Percentiles rank a stretch among this genome's conserved stretches.
These are phyloP conservation scores for Orchestia grillus DNA, from an alignment of 1,140 invertebrate genomes.

Conservation along the genomic window DNA sequence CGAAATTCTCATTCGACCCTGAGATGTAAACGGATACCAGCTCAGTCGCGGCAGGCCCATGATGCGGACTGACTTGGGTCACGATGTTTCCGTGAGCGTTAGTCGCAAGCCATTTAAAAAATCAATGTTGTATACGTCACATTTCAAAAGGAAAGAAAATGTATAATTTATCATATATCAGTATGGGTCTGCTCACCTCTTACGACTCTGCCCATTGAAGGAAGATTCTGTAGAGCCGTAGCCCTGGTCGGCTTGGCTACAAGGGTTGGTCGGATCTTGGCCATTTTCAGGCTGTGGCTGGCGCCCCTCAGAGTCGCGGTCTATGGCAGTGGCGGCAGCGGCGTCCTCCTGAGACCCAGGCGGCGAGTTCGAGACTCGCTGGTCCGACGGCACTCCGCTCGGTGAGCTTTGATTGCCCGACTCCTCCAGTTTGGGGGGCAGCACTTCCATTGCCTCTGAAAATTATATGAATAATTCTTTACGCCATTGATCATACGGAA, in stretches of 20 bases:
- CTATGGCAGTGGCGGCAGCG: constrained; percentile 49
- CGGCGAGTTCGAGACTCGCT: not conserved
- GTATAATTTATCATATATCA: too few species aligned
- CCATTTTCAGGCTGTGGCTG: constrained; percentile 58
- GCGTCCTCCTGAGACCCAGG: not conserved
- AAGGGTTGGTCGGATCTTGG: constrained; percentile 62
- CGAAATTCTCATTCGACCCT: too few species aligned
- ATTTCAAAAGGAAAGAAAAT: too few species aligned
- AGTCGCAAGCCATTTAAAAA: too few species aligned
- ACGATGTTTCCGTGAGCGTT: too few species aligned
- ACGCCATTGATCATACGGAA: not conserved
- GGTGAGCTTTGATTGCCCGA: constrained; percentile 48
- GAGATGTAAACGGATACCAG: too few species aligned
- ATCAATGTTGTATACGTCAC: too few species aligned
- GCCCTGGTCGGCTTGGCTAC: constrained; percentile 62
- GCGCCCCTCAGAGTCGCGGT: not conserved
- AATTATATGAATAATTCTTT: not conserved
- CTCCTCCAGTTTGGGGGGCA: constrained; percentile 22
- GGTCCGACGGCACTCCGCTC: constrained; percentile 20
- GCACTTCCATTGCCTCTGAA: constrained; percentile 21
- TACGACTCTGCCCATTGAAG: constrained; percentile 65
- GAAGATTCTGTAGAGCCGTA: constrained; percentile 65
- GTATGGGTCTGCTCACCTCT: constrained; percentile 62
- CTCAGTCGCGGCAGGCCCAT: too few species aligned
- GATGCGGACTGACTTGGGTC: too few species aligned